Evolutionary conservation across 2,797 vertebrate species (phyloP).

Genomic region (Remorina albescens): DNA sequence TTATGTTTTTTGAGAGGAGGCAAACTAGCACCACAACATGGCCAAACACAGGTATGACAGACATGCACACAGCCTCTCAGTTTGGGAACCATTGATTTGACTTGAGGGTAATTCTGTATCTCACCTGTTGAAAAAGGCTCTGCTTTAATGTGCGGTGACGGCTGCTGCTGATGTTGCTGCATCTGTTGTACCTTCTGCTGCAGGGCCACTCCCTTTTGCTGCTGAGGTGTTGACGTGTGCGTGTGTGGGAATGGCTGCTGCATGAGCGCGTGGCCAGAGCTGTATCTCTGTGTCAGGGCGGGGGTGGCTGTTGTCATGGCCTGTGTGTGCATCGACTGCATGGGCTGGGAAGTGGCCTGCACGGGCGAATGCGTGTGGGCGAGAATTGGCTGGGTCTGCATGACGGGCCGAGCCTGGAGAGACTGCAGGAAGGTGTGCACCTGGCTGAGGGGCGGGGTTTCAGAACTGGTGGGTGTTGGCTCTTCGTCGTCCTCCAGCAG

Average conservation of each 20-base stretch:
- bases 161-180: slow-evolving; percentile 74
- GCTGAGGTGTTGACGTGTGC: slow-evolving; percentile 41
- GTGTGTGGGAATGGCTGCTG: slow-evolving; percentile 61
- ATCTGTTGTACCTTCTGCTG: slow-evolving; percentile 75
- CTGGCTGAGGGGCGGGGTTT: slow-evolving; percentile 81
- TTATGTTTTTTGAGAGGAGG: background rate
- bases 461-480: slow-evolving; percentile 46
- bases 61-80: background rate
- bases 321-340: slow-evolving; percentile 67
- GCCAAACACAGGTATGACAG: background rate
- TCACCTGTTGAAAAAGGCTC: slow-evolving; percentile 73
- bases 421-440: slow-evolving; percentile 87
- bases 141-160: slow-evolving; percentile 63
- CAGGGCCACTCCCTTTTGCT: slow-evolving; percentile 62
- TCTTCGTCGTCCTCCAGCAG: slow-evolving; percentile 84
- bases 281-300: slow-evolving; percentile 65
- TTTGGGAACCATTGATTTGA: background rate
- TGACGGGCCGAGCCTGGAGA: slow-evolving; percentile 61
- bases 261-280: slow-evolving; percentile 53
- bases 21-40: background rate
- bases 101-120: background rate
- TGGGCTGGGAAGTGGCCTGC: slow-evolving; percentile 57
- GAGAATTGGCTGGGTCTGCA: slow-evolving; percentile 54
- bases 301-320: slow-evolving; percentile 63
- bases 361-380: slow-evolving; percentile 51